A percentile compares a stretch with the other conserved stretches of the same genome.
phyloP scores from a whole-genome alignment of 2,113 vertebrate species.

The Ciconia stormi region DNA sequence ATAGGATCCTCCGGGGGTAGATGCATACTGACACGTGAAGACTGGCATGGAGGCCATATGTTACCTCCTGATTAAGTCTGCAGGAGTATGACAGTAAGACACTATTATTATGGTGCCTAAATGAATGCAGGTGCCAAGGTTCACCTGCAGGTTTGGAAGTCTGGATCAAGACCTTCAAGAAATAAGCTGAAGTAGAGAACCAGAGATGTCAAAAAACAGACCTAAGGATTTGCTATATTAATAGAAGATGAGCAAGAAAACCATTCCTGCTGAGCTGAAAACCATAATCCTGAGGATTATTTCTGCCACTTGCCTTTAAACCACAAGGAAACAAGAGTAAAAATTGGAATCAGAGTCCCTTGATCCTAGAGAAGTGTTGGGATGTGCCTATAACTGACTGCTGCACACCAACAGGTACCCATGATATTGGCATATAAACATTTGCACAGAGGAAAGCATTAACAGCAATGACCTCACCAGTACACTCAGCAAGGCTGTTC shows the following conservation, averaged over 20 bases:
- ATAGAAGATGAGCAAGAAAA: not conserved
- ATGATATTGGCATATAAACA: not conserved
- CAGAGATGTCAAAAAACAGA: not conserved
- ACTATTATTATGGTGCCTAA: not conserved
- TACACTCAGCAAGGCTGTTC: not conserved
- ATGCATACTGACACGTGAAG: not conserved
- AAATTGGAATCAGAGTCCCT: not conserved
- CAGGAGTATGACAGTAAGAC: not conserved
- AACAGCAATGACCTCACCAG: not conserved
- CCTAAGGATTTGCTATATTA: not conserved
- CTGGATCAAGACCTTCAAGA: not conserved
- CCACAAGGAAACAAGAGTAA: not conserved
- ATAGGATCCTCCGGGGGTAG: not conserved
- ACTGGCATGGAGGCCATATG: not conserved
- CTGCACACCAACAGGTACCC: not conserved
- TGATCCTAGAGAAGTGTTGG: not conserved
- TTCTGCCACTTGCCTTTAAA: not conserved
- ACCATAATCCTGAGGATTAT: not conserved
- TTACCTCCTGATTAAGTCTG: not conserved
- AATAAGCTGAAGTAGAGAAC: not conserved
- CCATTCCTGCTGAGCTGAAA: not conserved
- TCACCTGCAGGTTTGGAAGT: not conserved
- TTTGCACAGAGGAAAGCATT: not conserved
- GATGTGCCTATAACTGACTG: not conserved
- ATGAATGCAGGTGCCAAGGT: not conserved